Conservation (phyloP, 2,113 vertebrate genomes). For the Datnioides undecimradiatus region DNA sequence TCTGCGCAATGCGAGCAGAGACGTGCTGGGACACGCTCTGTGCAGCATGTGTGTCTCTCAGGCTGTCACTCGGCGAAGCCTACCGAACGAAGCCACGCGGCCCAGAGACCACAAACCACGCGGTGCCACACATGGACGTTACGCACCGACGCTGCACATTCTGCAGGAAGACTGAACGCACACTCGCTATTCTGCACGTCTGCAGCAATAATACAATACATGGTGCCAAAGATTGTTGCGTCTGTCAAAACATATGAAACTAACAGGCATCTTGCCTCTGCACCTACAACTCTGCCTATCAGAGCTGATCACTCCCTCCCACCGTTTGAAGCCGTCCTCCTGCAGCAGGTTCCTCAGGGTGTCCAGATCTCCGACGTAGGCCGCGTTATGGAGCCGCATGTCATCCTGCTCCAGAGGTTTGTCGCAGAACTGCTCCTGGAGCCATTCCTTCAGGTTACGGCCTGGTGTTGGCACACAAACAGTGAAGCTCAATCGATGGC, state of each 20-base stretch:
- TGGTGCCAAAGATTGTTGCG: neutral
- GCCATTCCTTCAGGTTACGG: slow-evolving; percentile 94
- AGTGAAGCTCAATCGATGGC: neutral
- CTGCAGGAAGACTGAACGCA: neutral
- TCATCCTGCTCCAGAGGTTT: slow-evolving; percentile 92
- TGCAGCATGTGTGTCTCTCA: neutral
- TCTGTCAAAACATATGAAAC: too few species aligned
- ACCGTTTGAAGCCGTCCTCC: slow-evolving; percentile 91
- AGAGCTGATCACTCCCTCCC: slow-evolving; percentile 25
- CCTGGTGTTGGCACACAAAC: slow-evolving; percentile 78
- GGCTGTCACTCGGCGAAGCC: slow-evolving; percentile 41
- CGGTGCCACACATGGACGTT: slow-evolving; percentile 6
- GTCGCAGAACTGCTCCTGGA: slow-evolving; percentile 94
- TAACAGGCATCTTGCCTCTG: too few species aligned
- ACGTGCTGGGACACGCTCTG: neutral
- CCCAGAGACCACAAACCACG: slow-evolving; percentile 43
- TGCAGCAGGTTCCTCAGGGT: slow-evolving; percentile 89
- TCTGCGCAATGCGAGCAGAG: too few species aligned
- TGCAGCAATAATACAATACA: neutral
- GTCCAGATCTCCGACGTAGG: slow-evolving; percentile 92
- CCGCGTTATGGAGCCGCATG: slow-evolving; percentile 92
- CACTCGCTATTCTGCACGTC: neutral
- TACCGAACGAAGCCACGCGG: slow-evolving; percentile 7
- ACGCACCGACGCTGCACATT: neutral
- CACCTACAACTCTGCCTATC: neutral